phyloP scores from a whole-genome alignment of 2,797 vertebrate species.

The Argyrosomus regius region DNA sequence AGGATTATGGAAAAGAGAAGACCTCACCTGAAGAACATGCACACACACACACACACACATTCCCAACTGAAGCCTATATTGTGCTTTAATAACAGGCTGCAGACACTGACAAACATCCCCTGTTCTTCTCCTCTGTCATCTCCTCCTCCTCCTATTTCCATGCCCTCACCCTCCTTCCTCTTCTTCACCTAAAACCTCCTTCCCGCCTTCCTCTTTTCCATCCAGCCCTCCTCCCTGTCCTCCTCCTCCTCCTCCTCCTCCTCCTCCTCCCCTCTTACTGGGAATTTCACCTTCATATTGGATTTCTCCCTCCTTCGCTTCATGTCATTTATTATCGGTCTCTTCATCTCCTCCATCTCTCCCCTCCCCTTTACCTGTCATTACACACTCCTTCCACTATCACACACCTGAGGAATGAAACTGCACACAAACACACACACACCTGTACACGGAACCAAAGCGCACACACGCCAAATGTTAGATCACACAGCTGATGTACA shows the following conservation, averaged over 20 bases:
- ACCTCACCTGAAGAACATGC: slow-evolving; percentile 57
- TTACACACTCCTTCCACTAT: slow-evolving; percentile 57
- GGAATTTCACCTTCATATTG: slow-evolving; percentile 19
- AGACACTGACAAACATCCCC: slow-evolving; percentile 54
- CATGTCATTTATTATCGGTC: not conserved
- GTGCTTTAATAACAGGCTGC: slow-evolving; percentile 64
- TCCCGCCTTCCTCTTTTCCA: slow-evolving; percentile 8
- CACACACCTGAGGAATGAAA: slow-evolving; percentile 58
- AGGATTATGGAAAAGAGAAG: slow-evolving; percentile 24
- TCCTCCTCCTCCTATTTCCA: slow-evolving; percentile 51
- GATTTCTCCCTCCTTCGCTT: slow-evolving; percentile 8
- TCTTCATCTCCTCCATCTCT: not conserved
- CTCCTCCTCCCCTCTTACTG: not conserved
- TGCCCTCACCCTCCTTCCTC: slow-evolving; percentile 24
- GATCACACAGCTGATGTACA: not conserved
- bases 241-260: not conserved
- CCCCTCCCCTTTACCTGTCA: slow-evolving; percentile 36
- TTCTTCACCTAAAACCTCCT: slow-evolving; percentile 14
- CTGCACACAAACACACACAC: not conserved
- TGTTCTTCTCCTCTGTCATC: slow-evolving; percentile 40
- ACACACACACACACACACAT: slow-evolving; percentile 14
- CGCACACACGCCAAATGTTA: not conserved
- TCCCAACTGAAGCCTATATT: slow-evolving; percentile 22
- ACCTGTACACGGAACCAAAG: not conserved
- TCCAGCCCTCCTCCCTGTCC: not conserved